Evolutionary conservation across 2,113 vertebrate species (phyloP).

Genomic region (Cisticola juncidis): DNA sequence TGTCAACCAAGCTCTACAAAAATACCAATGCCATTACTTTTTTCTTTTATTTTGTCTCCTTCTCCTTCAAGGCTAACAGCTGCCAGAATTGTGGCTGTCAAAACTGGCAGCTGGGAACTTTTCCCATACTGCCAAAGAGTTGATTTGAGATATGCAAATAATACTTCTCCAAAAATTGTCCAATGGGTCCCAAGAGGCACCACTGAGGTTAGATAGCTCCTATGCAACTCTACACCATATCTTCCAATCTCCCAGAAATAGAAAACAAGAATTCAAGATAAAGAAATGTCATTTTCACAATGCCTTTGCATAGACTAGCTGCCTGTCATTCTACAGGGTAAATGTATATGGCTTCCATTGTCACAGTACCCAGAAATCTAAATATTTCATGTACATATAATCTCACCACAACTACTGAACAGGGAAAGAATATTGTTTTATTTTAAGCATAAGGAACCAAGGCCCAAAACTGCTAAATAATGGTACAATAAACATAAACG

Average conservation of each 20-base stretch:
- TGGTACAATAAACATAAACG: neutral
- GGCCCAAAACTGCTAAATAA: neutral
- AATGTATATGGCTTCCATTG: neutral
- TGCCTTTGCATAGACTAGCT: neutral
- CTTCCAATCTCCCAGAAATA: constrained; percentile 19
- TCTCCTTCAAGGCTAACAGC: constrained; percentile 36
- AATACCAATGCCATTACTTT: constrained; percentile 15
- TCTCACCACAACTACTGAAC: neutral
- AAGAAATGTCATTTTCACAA: constrained; percentile 40
- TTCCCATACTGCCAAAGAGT: constrained; percentile 38
- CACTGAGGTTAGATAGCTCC: constrained; percentile 22
- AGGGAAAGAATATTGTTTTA: neutral
- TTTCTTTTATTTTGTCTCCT: neutral
- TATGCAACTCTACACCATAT: neutral
- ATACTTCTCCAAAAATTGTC: constrained; percentile 42
- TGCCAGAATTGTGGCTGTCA: constrained; percentile 57
- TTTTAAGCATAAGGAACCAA: neutral
- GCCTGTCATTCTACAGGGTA: constrained; percentile 14
- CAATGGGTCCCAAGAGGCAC: constrained; percentile 39
- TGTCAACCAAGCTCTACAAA: constrained; percentile 30
- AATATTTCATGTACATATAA: neutral
- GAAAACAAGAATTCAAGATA: constrained; percentile 38
- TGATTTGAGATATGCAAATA: constrained; percentile 67
- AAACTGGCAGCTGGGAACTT: constrained; percentile 61
- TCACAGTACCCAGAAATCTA: neutral